Evolutionary conservation across 2,113 vertebrate species (phyloP), one percentile per base, ranked within the genome.

Genomic region (Corydoras sp.): DNA sequence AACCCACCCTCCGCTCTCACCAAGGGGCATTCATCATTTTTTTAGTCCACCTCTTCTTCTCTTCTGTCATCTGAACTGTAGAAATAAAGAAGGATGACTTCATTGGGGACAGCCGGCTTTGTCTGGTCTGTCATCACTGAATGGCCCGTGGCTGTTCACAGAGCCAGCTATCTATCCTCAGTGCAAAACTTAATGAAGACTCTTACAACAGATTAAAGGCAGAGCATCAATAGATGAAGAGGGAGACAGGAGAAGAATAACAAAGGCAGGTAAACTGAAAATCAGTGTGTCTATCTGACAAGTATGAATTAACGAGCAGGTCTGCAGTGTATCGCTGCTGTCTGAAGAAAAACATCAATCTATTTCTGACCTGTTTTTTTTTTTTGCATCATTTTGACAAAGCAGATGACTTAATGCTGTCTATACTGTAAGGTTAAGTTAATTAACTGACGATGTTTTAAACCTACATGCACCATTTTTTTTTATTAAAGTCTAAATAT

Each of bases 81-180:
- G 60, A 65, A 75, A 64, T 62, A 58, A 67, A 75, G 73, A 78
- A 31, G n/a, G 65, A 75, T 78, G 77, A 78, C 70, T 74, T 78
- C 65, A 72, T 54, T 51, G 65, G 49, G 56, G 58, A 60, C 10
- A 32, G 32, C n/a, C 2, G 31, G 65, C 62, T 74, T 68, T 60
- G 65, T 74, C 72, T 75, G 50, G 48, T 72, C 64, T 75, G 61
- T 35, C 69, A 75, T 67, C 77, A 65, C 69, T n/a, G 29, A 54
- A 72, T 56, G 50, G 69, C 69, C 65, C 10, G 30, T n/a, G 58
- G 65, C 69, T 72, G 65, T 56, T 65, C 66, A 68, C 69, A 15
- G 8, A 48, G 9, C 59, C 48, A 24, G 64, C 58, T 55, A 62
- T 62, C 49, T 55, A n/a, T 74, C 50, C 65, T 68, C 9, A 11